phyloP scores from a whole-genome alignment of 2,113 vertebrate genomes.

The Podiceps cristatus region DNA sequence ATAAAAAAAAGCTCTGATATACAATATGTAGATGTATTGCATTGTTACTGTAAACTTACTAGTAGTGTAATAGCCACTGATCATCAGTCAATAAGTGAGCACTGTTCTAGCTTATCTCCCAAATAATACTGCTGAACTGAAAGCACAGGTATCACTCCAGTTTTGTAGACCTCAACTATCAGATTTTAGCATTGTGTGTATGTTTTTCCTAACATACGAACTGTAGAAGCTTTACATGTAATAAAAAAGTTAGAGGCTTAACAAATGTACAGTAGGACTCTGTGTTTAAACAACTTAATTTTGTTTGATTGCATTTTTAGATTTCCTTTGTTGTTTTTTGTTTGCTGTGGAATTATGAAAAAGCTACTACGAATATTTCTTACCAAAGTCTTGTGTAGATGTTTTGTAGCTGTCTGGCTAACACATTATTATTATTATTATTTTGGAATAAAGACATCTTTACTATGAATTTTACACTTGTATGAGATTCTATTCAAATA shows the following conservation, averaged over 20 bases:
- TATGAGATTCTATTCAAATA: slow-evolving; percentile 7
- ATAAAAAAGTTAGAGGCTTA: slow-evolving; percentile 42
- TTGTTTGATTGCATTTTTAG: slow-evolving; percentile 62
- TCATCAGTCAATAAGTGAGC: slow-evolving; percentile 65
- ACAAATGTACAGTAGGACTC: slow-evolving; percentile 57
- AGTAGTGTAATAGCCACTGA: slow-evolving; percentile 78
- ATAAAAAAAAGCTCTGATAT: slow-evolving; percentile 64
- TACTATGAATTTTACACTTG: slow-evolving; percentile 79
- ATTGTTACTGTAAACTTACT: slow-evolving; percentile 82
- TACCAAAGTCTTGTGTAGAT: slow-evolving; percentile 92
- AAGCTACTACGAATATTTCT: slow-evolving; percentile 84
- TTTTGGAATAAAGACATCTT: slow-evolving; percentile 93
- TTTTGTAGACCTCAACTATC: slow-evolving; percentile 80
- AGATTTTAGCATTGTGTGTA: slow-evolving; percentile 67
- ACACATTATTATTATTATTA: slow-evolving; percentile 83
- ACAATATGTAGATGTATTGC: slow-evolving; percentile 68
- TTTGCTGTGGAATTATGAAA: slow-evolving; percentile 79
- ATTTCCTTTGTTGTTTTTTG: slow-evolving; percentile 59
- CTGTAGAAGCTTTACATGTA: slow-evolving; percentile 71
- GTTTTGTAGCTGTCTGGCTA: slow-evolving; percentile 85
- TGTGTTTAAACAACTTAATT: slow-evolving; percentile 10
- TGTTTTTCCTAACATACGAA: slow-evolving; percentile 70
- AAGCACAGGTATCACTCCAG: slow-evolving; percentile 84
- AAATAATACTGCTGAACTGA: slow-evolving; percentile 70
- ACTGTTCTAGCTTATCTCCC: slow-evolving; percentile 69